These are phyloP conservation scores for Meandrusa payeni DNA, from an alignment of 2,888 invertebrate genomes.

Conservation along the genomic window DNA sequence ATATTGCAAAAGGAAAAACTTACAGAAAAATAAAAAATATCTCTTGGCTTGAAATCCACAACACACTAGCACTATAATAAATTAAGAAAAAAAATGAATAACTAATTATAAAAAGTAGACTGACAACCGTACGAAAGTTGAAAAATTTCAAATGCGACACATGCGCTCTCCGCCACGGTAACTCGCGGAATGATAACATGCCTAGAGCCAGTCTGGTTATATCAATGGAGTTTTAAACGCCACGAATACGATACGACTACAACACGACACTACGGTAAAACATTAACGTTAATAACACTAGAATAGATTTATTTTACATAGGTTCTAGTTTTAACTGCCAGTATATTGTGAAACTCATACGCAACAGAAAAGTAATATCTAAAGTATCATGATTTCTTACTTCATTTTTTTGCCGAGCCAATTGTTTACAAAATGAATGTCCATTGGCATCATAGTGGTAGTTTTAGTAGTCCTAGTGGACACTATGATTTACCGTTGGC, in stretches of 20 bases:
- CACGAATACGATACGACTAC: conserved; percentile 16
- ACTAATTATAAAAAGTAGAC: not conserved
- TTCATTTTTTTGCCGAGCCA: no score
- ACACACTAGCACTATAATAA: not conserved
- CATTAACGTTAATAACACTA: no score
- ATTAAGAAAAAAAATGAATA: not conserved
- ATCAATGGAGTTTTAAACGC: conserved; percentile 17
- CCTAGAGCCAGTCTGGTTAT: conserved; percentile 29
- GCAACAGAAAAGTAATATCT: no score
- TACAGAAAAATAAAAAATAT: conserved; percentile 9
- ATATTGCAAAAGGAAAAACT: conserved; percentile 2
- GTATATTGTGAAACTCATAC: no score
- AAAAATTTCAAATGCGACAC: conserved; percentile 31
- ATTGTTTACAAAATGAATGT: no score
- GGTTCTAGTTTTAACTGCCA: no score
- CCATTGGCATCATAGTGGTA: no score
- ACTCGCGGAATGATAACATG: conserved; percentile 55
- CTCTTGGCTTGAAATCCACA: conserved; percentile 7
- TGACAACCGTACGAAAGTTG: conserved; percentile 4
- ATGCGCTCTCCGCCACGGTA: conserved; percentile 42
- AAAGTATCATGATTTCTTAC: no score
- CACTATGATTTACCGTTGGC: no score
- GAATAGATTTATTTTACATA: no score
- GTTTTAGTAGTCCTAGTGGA: no score
- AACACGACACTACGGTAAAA: no score